Percentiles rank a stretch among this genome's conserved stretches.
Evolutionary conservation across 1,140 invertebrate genomes (phyloP).

Genomic region (Drosophila kepulauana): DNA sequence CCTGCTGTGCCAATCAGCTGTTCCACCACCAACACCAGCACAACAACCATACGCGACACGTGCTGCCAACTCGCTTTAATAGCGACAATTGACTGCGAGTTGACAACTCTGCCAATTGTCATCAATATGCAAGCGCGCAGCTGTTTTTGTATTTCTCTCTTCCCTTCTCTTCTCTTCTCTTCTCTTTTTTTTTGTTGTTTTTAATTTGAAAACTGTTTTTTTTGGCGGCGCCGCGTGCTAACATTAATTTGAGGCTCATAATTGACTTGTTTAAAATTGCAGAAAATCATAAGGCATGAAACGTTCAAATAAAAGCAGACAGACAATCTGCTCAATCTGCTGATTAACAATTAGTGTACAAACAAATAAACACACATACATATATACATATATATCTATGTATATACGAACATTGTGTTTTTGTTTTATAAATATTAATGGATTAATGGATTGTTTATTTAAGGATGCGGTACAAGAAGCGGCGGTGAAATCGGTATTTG

Average conservation of each 20-base stretch:
- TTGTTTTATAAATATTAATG: conserved; percentile 53
- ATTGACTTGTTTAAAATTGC: conserved; percentile 81
- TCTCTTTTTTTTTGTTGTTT: conserved; percentile 15
- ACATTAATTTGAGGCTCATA: conserved; percentile 66
- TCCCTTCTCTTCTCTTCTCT: neutral
- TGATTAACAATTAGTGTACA: conserved; percentile 66
- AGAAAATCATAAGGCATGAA: conserved; percentile 70
- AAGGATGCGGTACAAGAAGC: conserved; percentile 63
- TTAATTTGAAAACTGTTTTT: neutral
- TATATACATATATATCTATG: neutral
- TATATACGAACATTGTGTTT: neutral
- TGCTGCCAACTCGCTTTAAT: conserved; percentile 35
- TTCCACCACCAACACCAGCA: neutral
- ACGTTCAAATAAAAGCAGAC: conserved; percentile 32
- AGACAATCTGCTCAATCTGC: conserved; percentile 23
- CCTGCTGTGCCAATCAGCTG: conserved; percentile 45
- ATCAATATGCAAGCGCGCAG: conserved; percentile 6
- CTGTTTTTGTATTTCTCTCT: neutral
- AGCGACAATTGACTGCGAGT: conserved; percentile 16
- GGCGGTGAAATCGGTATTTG: conserved; percentile 65
- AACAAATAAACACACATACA: neutral
- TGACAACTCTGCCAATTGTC: conserved; percentile 25
- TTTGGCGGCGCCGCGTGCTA: conserved; percentile 41
- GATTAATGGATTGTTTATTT: conserved; percentile 64
- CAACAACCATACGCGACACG: neutral